These are phyloP conservation scores for Adelosebastes latens DNA, from an alignment of 2,797 vertebrate species.

Conservation along the genomic window DNA sequence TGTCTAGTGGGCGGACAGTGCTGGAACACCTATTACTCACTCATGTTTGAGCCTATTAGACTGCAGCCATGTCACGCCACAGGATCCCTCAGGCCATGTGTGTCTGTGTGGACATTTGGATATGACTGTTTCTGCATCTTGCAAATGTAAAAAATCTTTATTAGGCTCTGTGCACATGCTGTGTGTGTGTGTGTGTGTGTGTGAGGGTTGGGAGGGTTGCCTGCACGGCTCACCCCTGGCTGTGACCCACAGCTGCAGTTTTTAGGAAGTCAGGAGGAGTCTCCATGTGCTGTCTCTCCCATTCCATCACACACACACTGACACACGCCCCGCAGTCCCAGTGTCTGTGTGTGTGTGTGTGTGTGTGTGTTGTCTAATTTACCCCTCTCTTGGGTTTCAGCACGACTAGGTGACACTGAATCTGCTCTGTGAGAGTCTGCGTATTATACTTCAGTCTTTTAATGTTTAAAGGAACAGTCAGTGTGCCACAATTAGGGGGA, in stretches of 20 bases:
- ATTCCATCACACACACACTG: constrained; percentile 71
- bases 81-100: constrained; percentile 49
- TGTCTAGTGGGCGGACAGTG: constrained; percentile 72
- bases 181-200: constrained; percentile 1
- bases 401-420: constrained; percentile 21
- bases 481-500: background rate
- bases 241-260: constrained; percentile 73
- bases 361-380: constrained; percentile 52
- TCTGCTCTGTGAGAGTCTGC: background rate
- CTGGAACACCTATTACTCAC: constrained; percentile 78
- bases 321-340: constrained; percentile 49
- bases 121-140: constrained; percentile 48
- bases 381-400: constrained; percentile 36
- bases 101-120: constrained; percentile 21
- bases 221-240: constrained; percentile 50
- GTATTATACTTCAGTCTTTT: constrained; percentile 13
- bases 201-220: background rate
- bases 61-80: constrained; percentile 67
- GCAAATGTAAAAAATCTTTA: constrained; percentile 41
- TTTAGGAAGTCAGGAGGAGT: constrained; percentile 70
- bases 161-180: constrained; percentile 17
- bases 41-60: constrained; percentile 66
- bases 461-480: background rate
- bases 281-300: constrained; percentile 67
- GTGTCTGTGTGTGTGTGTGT: background rate